Percentiles rank a stretch among this genome's conserved stretches.
Evolutionary conservation across 2,113 vertebrate species (phyloP).

Genomic region (Brienomyrus brachyistius): DNA sequence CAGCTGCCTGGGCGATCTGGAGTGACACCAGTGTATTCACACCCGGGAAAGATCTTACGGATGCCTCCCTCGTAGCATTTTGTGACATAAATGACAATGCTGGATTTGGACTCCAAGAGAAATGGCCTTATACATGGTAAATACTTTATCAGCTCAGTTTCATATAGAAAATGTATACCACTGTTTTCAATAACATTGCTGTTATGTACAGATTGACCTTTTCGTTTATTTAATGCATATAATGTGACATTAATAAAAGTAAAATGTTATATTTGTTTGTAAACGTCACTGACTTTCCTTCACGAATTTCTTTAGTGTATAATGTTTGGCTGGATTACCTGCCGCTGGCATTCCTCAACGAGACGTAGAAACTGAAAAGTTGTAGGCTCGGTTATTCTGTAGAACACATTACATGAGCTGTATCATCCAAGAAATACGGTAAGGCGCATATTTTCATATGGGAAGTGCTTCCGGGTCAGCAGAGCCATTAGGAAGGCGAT

Average conservation of each 20-base stretch:
- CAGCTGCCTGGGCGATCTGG: background rate
- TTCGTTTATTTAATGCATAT: constrained; percentile 42
- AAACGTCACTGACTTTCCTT: background rate
- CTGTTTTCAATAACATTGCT: constrained; percentile 24
- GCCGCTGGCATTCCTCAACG: background rate
- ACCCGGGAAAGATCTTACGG: background rate
- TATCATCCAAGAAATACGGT: background rate
- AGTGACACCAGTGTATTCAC: background rate
- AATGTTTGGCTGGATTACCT: background rate
- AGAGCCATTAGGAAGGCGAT: background rate
- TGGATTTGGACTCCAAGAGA: constrained; percentile 24
- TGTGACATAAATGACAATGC: background rate
- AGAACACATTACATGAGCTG: background rate
- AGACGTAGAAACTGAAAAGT: background rate
- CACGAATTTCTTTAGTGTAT: background rate
- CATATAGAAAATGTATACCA: constrained; percentile 19
- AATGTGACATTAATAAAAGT: constrained; percentile 10
- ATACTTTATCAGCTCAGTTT: constrained; percentile 35
- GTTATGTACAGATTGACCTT: constrained; percentile 25
- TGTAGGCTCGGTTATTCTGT: background rate
- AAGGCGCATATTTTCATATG: background rate
- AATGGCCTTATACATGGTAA: constrained; percentile 32
- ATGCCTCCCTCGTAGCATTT: background rate
- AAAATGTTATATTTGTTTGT: constrained; percentile 15
- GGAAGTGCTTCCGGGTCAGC: background rate